Percentiles rank a stretch among this genome's conserved stretches.
These are phyloP conservation scores for Samia ricini DNA, from an alignment of 1,140 invertebrate genomes.

Conservation along the genomic window DNA sequence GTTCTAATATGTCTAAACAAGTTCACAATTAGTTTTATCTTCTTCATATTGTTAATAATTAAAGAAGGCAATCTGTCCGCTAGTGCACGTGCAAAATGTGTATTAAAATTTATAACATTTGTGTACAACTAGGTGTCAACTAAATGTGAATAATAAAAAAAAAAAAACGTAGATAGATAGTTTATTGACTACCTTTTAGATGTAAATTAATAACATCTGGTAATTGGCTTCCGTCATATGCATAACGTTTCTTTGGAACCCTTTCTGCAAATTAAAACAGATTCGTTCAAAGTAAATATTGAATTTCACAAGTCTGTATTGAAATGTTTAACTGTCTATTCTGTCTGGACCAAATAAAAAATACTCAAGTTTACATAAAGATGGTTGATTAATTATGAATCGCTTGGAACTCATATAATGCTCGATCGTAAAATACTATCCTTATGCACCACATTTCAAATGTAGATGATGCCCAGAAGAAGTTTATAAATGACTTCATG, in stretches of 20 bases:
- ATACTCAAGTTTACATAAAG: background rate
- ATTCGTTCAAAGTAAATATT: background rate
- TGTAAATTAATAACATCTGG: conserved; percentile 69
- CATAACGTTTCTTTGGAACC: conserved; percentile 50
- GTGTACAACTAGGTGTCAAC: background rate
- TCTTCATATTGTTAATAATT: background rate
- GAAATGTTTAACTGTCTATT: background rate
- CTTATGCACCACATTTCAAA: background rate
- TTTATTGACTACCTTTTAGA: conserved; percentile 55
- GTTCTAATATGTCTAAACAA: background rate
- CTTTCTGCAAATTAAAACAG: conserved; percentile 43
- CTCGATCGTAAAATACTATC: background rate
- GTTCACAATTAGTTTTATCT: background rate
- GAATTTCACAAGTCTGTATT: no score
- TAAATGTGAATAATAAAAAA: background rate
- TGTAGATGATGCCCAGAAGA: background rate
- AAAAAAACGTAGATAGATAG: background rate
- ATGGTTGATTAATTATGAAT: background rate
- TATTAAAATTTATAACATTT: no score
- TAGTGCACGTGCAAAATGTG: background rate
- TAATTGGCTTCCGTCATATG: conserved; percentile 63
- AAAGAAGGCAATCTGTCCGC: background rate
- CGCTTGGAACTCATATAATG: background rate
- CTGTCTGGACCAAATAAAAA: background rate
- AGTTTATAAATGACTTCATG: background rate